Conservation (phyloP, 2,113 vertebrate species). For the Ageneiosus marmoratus region DNA sequence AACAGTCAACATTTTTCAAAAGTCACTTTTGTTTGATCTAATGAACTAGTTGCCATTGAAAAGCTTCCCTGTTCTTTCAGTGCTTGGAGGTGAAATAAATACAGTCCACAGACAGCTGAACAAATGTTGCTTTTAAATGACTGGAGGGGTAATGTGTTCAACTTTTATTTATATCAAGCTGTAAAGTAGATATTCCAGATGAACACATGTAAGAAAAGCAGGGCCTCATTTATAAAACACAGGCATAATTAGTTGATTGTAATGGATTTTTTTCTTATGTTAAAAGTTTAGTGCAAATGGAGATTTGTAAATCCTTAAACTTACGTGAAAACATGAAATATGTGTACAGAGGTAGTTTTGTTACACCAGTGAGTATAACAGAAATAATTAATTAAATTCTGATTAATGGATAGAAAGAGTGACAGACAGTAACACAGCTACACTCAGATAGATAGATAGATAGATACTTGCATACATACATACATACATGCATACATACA, state of each 20-base stretch:
- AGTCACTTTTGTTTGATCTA: too few species aligned
- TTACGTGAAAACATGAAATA: neutral
- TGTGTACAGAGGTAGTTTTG: neutral
- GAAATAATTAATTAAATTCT: neutral
- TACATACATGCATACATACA: neutral
- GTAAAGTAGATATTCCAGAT: neutral
- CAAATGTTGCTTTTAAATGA: neutral
- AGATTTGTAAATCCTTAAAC: neutral
- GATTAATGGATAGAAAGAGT: neutral
- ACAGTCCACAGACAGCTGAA: neutral
- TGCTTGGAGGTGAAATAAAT: neutral
- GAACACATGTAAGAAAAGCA: neutral
- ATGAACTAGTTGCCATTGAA: neutral
- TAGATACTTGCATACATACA: too few species aligned
- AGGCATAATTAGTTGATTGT: neutral
- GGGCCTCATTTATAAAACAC: neutral
- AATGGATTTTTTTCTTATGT: neutral
- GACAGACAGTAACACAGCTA: neutral
- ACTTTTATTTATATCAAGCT: neutral
- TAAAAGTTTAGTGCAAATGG: neutral
- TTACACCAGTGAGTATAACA: neutral
- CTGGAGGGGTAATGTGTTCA: neutral
- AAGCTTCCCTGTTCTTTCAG: neutral
- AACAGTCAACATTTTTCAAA: constrained; percentile 32
- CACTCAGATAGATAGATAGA: neutral